A percentile compares a stretch with the other conserved stretches of the same genome.
These are phyloP conservation scores for Dendrolimus houi DNA, from an alignment of 2,888 invertebrate genomes.

Conservation along the genomic window DNA sequence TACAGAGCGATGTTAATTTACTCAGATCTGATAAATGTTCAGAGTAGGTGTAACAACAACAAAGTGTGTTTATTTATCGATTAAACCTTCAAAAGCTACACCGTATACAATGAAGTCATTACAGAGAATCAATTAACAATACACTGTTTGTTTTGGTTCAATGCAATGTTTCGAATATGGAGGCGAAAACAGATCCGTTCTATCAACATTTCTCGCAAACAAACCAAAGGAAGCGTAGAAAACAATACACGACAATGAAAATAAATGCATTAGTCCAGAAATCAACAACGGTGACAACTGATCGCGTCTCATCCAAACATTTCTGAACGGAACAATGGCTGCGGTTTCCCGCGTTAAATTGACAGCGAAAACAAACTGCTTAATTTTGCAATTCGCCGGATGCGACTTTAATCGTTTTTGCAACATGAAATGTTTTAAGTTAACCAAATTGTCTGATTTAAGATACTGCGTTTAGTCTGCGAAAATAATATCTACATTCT, in stretches of 20 bases:
- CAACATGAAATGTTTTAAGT: neutral
- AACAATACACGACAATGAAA: conserved; percentile 33
- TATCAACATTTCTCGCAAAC: neutral
- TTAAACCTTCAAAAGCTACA: neutral
- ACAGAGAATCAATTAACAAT: neutral
- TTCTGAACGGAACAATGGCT: conserved; percentile 30
- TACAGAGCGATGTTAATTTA: neutral
- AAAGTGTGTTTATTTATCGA: neutral
- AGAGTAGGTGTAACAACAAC: neutral
- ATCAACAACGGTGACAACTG: conserved; percentile 42
- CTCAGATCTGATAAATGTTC: neutral
- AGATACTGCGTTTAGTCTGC: neutral
- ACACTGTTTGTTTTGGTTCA: neutral
- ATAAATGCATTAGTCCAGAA: conserved; percentile 27
- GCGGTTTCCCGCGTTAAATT: conserved; percentile 24
- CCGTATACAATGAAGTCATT: neutral
- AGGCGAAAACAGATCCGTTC: neutral
- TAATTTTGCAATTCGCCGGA: conserved; percentile 4
- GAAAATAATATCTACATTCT: neutral
- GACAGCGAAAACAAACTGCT: conserved; percentile 3
- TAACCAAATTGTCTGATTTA: neutral
- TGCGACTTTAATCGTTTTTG: neutral
- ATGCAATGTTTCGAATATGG: neutral
- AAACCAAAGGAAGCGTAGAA: conserved; percentile 1
- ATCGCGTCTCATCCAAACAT: conserved; percentile 37